Evolutionary conservation across 1,140 invertebrate species (phyloP).

Genomic region (Pantala flavescens): DNA sequence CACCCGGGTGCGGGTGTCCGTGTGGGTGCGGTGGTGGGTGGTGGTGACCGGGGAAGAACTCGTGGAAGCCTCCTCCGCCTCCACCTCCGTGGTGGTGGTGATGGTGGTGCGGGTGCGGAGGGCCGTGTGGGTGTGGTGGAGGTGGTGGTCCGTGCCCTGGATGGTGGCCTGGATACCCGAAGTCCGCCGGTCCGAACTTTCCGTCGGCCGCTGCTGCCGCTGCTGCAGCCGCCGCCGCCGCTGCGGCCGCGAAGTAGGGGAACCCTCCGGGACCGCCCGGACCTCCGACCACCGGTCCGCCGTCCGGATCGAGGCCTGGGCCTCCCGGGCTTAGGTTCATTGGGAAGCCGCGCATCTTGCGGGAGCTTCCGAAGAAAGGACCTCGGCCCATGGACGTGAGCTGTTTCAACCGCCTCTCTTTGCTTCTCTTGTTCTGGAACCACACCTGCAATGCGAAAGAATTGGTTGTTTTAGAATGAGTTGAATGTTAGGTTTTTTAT

Average conservation of each 20-base stretch:
- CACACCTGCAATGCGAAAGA: conserved; percentile 65
- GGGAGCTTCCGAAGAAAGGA: conserved; percentile 77
- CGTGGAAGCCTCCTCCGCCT: conserved; percentile 43
- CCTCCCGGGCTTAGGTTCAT: conserved; percentile 79
- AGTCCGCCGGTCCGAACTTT: conserved; percentile 60
- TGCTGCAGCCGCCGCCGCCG: not conserved
- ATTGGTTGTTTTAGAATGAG: not conserved
- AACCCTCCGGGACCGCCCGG: conserved; percentile 62
- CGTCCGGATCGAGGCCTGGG: conserved; percentile 58
- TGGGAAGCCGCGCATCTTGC: conserved; percentile 82
- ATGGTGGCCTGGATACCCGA: conserved; percentile 77
- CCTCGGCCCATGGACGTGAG: conserved; percentile 84
- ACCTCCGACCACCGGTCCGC: conserved; percentile 57
- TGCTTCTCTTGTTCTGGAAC: conserved; percentile 99
- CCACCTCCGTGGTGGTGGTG: not conserved
- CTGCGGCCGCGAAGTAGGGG: conserved; percentile 62
- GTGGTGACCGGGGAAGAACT: conserved; percentile 72
- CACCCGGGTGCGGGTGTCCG: conserved; percentile 30
- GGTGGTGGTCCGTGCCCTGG: not conserved
- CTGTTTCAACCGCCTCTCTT: conserved; percentile 87
- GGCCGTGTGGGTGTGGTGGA: not conserved
- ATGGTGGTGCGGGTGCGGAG: not conserved
- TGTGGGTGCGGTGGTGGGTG: conserved; percentile 52
- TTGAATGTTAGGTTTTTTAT: not conserved
- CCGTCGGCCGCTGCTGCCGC: conserved; percentile 45